phyloP scores from a whole-genome alignment of 1,140 invertebrate genomes.

The Pachypeltis micranthus region DNA sequence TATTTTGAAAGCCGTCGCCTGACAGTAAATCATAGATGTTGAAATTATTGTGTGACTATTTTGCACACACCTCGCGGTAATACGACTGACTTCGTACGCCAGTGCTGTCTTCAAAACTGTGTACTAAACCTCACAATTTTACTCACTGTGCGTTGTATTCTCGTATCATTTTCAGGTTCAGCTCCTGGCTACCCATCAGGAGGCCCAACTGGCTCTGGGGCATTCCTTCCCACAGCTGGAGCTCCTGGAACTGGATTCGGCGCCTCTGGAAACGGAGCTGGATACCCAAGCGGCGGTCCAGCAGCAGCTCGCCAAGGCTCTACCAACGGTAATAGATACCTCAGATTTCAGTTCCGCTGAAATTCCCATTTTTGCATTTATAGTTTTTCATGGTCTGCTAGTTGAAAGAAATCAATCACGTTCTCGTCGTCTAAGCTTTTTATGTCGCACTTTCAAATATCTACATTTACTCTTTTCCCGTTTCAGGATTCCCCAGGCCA shows the following conservation, averaged over 20 bases:
- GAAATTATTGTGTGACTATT: too few relatives aligned
- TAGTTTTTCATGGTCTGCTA: background rate
- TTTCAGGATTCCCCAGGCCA: too few relatives aligned
- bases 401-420: too few relatives aligned
- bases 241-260: constrained; percentile 4
- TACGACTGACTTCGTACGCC: too few relatives aligned
- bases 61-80: too few relatives aligned
- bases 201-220: constrained; percentile 23
- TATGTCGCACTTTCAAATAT: background rate
- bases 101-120: too few relatives aligned
- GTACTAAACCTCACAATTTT: too few relatives aligned
- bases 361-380: background rate
- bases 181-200: constrained; percentile 20
- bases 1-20: too few relatives aligned
- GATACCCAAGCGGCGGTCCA: constrained; percentile 7
- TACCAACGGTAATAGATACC: background rate
- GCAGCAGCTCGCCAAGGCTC: background rate
- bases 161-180: background rate
- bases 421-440: background rate
- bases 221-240: background rate
- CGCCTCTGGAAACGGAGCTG: constrained; percentile 6
- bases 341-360: background rate
- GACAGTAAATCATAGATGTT: too few relatives aligned
- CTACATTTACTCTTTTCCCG: background rate
- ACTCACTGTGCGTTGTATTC: too few relatives aligned